These are phyloP conservation scores for Ormyrus rosae DNA, from an alignment of 2,888 invertebrate genomes.

Conservation along the genomic window DNA sequence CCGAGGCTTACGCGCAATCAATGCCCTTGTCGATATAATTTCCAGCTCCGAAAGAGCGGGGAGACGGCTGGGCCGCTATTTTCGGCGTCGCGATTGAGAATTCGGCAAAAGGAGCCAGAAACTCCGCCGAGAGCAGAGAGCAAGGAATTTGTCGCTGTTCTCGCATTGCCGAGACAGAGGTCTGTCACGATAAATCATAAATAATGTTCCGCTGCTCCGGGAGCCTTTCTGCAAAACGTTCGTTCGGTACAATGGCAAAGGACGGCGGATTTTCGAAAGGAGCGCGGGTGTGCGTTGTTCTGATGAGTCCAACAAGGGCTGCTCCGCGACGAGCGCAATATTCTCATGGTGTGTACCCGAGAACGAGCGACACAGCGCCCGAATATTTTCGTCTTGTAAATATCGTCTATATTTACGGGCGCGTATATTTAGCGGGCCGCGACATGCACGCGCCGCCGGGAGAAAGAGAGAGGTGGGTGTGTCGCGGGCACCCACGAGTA, in stretches of 20 bases:
- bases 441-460: constrained; percentile 57
- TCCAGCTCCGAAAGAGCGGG: background rate
- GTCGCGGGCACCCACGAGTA: constrained; percentile 59
- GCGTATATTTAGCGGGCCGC: constrained; percentile 51
- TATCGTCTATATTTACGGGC: constrained; percentile 73
- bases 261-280: constrained; percentile 38
- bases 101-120: background rate
- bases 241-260: constrained; percentile 21
- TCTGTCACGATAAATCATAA: constrained; percentile 57
- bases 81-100: background rate
- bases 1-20: constrained; percentile 13
- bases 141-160: constrained; percentile 44
- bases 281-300: constrained; percentile 51
- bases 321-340: constrained; percentile 53
- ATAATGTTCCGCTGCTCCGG: constrained; percentile 45
- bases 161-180: constrained; percentile 41
- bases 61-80: background rate
- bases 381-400: constrained; percentile 72
- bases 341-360: constrained; percentile 46
- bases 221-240: constrained; percentile 20
- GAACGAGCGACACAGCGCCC: constrained; percentile 61
- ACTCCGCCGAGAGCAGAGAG: background rate
- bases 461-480: constrained; percentile 71
- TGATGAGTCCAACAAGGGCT: constrained; percentile 37
- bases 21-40: background rate